Conservation (phyloP, 2,888 invertebrate genomes). For the Tethea ocularis region DNA sequence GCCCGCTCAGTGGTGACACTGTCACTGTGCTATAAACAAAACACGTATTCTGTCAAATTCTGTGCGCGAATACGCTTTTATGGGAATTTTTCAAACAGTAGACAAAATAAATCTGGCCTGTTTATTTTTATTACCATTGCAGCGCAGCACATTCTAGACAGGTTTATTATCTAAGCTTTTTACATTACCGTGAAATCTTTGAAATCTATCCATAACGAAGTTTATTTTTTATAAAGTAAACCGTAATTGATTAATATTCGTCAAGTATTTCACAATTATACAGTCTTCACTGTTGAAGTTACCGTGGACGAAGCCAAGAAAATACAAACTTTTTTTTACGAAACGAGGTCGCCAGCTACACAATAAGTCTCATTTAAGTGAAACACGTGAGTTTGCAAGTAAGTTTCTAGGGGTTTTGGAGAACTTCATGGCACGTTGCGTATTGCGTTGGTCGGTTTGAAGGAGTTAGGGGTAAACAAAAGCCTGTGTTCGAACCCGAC, state of each 20-base stretch:
- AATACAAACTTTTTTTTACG: conserved; percentile 38
- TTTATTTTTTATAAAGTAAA: conserved; percentile 12
- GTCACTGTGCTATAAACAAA: too few species aligned
- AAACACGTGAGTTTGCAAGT: conserved; percentile 61
- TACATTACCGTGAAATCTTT: background rate
- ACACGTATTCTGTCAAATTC: too few species aligned
- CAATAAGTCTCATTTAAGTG: conserved; percentile 54
- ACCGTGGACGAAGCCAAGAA: conserved; percentile 46
- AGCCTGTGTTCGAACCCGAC: conserved; percentile 40
- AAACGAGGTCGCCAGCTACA: conserved; percentile 43
- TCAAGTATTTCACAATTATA: conserved; percentile 27
- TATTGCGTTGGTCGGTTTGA: conserved; percentile 42
- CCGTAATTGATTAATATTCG: conserved; percentile 15
- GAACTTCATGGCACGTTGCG: conserved; percentile 68
- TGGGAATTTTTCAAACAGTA: too few species aligned
- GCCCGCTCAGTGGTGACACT: too few species aligned
- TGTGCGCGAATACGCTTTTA: too few species aligned
- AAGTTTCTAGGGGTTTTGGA: conserved; percentile 64
- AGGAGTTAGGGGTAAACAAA: conserved; percentile 67
- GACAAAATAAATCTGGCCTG: too few species aligned
- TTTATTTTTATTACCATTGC: too few species aligned
- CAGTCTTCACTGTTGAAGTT: conserved; percentile 42
- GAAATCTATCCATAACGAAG: conserved; percentile 7
- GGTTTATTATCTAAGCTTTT: too few species aligned
- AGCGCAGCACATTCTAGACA: too few species aligned